These are phyloP conservation scores for Cyrtodaria siliqua DNA, from an alignment of 2,888 invertebrate species.

Conservation along the genomic window DNA sequence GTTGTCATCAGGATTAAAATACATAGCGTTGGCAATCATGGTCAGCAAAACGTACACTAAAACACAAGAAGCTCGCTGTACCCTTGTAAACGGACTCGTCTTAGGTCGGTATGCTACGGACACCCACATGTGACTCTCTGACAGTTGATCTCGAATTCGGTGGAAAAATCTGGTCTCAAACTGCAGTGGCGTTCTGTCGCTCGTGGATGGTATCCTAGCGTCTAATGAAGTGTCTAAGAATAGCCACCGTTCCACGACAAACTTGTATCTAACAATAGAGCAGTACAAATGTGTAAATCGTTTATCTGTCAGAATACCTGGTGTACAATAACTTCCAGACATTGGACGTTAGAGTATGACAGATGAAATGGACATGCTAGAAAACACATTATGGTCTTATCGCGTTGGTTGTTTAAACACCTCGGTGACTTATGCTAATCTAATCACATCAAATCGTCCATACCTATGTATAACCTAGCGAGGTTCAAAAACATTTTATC, in stretches of 20 bases:
- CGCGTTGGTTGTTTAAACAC: too few relatives aligned
- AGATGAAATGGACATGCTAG: too few relatives aligned
- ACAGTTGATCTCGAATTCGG: slow-evolving; percentile 63
- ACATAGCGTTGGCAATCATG: slow-evolving; percentile 86
- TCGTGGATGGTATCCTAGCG: slow-evolving; percentile 14
- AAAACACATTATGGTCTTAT: too few relatives aligned
- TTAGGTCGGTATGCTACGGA: slow-evolving; percentile 85
- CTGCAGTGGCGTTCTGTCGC: slow-evolving; percentile 8
- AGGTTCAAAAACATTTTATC: too few relatives aligned
- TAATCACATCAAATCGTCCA: too few relatives aligned
- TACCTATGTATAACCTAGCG: too few relatives aligned
- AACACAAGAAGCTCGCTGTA: slow-evolving; percentile 82
- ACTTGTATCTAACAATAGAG: slow-evolving; percentile 70
- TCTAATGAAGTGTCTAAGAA: slow-evolving; percentile 53
- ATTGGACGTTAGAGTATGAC: too few relatives aligned
- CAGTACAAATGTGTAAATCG: too few relatives aligned
- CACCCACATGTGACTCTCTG: slow-evolving; percentile 86
- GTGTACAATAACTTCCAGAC: too few relatives aligned
- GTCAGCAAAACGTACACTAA: slow-evolving; percentile 84
- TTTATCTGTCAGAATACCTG: too few relatives aligned
- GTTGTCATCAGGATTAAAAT: slow-evolving; percentile 75
- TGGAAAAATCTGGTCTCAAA: slow-evolving; percentile 59
- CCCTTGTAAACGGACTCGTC: slow-evolving; percentile 84
- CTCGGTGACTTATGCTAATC: too few relatives aligned
- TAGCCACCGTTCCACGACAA: slow-evolving; percentile 67